A percentile compares a stretch with the other conserved stretches of the same genome.
These are phyloP conservation scores for Macrosteles quadrilineatus DNA, from an alignment of 1,140 invertebrate species.

Conservation along the genomic window DNA sequence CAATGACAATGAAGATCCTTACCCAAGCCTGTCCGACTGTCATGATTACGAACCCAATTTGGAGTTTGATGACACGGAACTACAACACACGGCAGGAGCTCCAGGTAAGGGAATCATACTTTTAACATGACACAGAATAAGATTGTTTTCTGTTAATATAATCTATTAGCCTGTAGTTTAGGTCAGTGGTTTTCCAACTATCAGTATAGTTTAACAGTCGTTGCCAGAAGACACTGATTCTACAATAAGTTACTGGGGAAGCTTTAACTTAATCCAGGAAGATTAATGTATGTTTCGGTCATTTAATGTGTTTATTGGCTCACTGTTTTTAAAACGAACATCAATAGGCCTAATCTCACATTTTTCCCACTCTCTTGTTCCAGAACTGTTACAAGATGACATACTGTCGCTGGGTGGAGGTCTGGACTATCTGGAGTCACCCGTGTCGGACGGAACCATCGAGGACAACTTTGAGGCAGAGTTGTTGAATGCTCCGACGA, in stretches of 20 bases:
- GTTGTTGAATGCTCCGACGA: conserved; percentile 66
- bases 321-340: too few relatives aligned
- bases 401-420: conserved; percentile 51
- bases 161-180: conserved; percentile 16
- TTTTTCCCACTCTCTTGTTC: conserved; percentile 3
- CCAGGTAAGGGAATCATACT: conserved; percentile 52
- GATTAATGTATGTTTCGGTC: too few relatives aligned
- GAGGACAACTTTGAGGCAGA: conserved; percentile 94
- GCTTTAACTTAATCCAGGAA: too few relatives aligned
- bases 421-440: conserved; percentile 69
- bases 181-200: too few relatives aligned
- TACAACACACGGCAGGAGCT: conserved; percentile 61
- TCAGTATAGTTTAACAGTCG: too few relatives aligned
- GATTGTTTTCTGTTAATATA: conserved; percentile 22
- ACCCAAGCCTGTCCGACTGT: conserved; percentile 86
- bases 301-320: too few relatives aligned
- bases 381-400: conserved; percentile 55
- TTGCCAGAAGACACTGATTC: too few relatives aligned
- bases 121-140: too few relatives aligned
- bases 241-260: too few relatives aligned
- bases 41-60: conserved; percentile 93
- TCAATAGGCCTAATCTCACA: too few relatives aligned
- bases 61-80: conserved; percentile 94
- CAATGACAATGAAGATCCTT: conserved; percentile 67
- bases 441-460: conserved; percentile 82